Base-by-base conservation (phyloP, 2,113 vertebrate genomes). In the Xiphorhynchus elegans region DNA sequence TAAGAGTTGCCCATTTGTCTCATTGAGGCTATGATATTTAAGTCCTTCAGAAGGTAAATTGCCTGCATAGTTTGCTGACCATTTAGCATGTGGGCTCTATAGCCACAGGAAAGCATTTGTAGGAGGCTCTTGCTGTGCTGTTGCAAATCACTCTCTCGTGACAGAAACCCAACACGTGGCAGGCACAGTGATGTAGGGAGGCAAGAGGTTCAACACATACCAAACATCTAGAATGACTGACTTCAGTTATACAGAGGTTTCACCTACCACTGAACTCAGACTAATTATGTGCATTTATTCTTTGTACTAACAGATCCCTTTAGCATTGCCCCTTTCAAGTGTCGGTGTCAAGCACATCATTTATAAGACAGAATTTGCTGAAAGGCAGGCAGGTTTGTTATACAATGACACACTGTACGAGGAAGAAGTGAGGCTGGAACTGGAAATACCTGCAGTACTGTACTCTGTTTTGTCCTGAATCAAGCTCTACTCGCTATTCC, bases 221-320 rank as follows among this genome's bases (percentile, higher is more conserved):
- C 47, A 77, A 58, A 35, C 39, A 50, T 28, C 85, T 74, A 33
- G 90, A 87, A 80, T 68, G 55, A 92, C 80, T 92, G 85, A 88
- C 55, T 95, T 77, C 21, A 6, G 39, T 29, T 60, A 62, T 15
- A 68, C 49, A 75, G 47, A 67, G 83, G 49, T 92, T 92, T 91
- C 87, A 84, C 66, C 28, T 64, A 81, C 86, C 87, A 82, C 70
- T 91, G 86, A 96, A 92, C 77, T 85, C 90, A 52, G 60, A n/a
- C 81, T 93, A 92, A 95, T 92, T 95, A 92, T 9, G 21, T 87
- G 31, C 74, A 82, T 94, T 95, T 94, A 80, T 87, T 92, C 84
- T 62, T 68, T 63, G 40, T 14, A n/a, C 72, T 69, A 77, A 87
- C 67, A 78, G 82, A 83, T 55, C 66, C 79, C 75, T 77, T 96